Evolutionary conservation across 2,888 invertebrate species (phyloP).

Genomic region (Schizotus pectinicornis): DNA sequence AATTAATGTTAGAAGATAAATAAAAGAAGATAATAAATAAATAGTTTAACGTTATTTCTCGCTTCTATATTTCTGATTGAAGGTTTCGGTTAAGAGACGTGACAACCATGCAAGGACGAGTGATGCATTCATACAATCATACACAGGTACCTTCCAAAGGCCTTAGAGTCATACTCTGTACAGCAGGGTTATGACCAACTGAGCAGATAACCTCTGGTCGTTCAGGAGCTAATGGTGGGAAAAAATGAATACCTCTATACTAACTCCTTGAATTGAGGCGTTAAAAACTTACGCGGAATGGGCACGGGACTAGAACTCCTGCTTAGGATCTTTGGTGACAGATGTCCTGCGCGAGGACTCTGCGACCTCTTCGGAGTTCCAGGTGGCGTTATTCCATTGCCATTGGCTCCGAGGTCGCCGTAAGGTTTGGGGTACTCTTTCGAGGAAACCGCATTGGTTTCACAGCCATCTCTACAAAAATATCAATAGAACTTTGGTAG

Average conservation of each 20-base stretch:
- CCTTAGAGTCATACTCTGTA: conserved; percentile 15
- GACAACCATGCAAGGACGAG: conserved; percentile 3
- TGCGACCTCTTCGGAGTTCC: conserved; percentile 67
- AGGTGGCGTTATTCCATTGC: conserved; percentile 76
- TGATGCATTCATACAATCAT: background rate
- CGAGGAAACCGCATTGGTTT: conserved; percentile 2
- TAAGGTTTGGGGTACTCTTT: conserved; percentile 2
- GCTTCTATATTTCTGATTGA: too few species aligned
- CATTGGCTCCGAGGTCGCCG: conserved; percentile 68
- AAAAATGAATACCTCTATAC: conserved; percentile 22
- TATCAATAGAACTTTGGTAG: background rate
- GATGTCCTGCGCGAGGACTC: conserved; percentile 60
- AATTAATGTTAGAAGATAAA: too few species aligned
- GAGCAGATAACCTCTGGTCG: conserved; percentile 18
- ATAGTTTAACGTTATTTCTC: too few species aligned
- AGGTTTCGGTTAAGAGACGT: background rate
- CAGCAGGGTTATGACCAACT: conserved; percentile 14
- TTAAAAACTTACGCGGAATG: conserved; percentile 61
- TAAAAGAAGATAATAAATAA: too few species aligned
- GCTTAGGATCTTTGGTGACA: conserved; percentile 61
- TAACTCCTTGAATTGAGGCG: conserved; percentile 11
- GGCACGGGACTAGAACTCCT: conserved; percentile 67
- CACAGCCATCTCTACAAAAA: conserved; percentile 1
- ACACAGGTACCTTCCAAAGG: conserved; percentile 20
- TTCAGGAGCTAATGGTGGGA: conserved; percentile 15